Evolutionary conservation across 2,797 vertebrate genomes (phyloP).

Genomic region (Crax fasciolata): DNA sequence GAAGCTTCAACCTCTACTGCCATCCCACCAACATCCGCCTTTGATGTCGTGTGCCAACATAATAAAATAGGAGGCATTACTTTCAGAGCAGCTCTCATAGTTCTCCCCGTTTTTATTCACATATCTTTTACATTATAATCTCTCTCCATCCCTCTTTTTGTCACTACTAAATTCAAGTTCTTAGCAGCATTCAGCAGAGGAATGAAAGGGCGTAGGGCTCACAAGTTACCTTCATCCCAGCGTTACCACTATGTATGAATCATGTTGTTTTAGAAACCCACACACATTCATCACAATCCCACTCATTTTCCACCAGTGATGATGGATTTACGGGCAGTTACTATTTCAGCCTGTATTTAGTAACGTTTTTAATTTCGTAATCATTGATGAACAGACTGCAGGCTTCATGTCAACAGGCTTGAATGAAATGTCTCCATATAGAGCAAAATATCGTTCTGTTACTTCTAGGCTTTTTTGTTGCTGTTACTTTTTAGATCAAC

Average conservation of each 20-base stretch:
- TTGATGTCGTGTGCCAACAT: too few relatives aligned
- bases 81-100: too few relatives aligned
- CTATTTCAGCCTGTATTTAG: background rate
- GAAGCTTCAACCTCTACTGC: too few relatives aligned
- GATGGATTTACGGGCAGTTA: background rate
- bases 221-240: background rate
- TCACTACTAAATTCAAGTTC: background rate
- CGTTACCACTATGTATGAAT: background rate
- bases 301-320: background rate
- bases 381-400: background rate
- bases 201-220: background rate
- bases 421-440: background rate
- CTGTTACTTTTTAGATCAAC: background rate
- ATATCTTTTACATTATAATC: background rate
- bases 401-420: background rate
- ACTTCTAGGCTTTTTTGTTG: background rate
- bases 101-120: too few relatives aligned
- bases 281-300: background rate
- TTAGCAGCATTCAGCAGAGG: background rate
- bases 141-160: background rate
- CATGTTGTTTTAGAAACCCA: constrained; percentile 4
- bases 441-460: background rate
- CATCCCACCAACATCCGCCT: too few relatives aligned
- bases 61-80: too few relatives aligned
- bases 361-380: background rate